Base-by-base conservation (phyloP, 2,113 vertebrate species). In the Eolophus roseicapilla region DNA sequence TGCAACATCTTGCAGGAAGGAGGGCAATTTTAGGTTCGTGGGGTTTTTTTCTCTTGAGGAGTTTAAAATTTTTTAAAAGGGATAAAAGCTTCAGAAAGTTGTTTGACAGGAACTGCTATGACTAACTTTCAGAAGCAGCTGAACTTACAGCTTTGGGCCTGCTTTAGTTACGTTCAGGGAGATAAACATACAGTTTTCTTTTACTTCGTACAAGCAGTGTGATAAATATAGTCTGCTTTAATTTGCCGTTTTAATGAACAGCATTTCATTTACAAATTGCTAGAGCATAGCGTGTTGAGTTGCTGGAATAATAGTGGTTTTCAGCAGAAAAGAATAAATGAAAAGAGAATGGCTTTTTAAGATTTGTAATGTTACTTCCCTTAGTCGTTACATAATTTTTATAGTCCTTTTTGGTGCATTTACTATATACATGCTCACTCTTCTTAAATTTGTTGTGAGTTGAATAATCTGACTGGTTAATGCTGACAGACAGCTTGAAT, bases 281-380 rank as follows among this genome's bases (percentile, higher is more conserved):
- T 65, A 37, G 65, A 86, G 86, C 86, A 87, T 68, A 57, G 73
- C 37, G 0, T 8, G 57, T 39, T 46, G 81, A 73, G 60, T 52
- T 69, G 63, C 33, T 94, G 91, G 84, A 76, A 84, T 92, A 95
- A 96, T 85, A 92, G 92, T 94, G 92, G 80, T 91, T 90, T 97
- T 95, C 76, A 93, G 43, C 70, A 86, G 78, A 16, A 82, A 55
- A 47, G 76, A 35, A 80, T 74, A 46, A 94, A 77, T 18, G 77
- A 73, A 52, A 47, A 88, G 60, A 82, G 60, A 91, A 80, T 89
- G 90, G 80, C 33, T 82, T 91, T 93, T 90, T 35, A 79, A 84
- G 86, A n/a, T 65, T 33, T 41, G 41, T 41, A 41, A 41, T 41
- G 41, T 41, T 41, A 41, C 13, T 41, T 41, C 41, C 41, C 41